A percentile compares a stretch with the other conserved stretches of the same genome.
Evolutionary conservation across 2,888 invertebrate genomes (phyloP).

Genomic region (Caenorhabditis plicata): DNA sequence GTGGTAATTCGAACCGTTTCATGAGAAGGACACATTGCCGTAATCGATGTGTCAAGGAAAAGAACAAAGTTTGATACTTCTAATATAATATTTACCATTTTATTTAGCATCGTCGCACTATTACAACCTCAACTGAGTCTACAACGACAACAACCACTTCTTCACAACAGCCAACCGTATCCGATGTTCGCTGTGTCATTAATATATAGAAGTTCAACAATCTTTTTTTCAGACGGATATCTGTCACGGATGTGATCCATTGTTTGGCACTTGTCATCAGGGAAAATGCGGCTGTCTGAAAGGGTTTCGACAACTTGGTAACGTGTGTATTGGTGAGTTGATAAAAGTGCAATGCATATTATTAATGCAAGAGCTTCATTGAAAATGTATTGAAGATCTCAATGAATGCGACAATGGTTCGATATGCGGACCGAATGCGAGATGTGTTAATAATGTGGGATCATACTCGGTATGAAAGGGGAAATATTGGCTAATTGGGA

Average conservation of each 20-base stretch:
- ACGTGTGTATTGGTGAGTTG: conserved; percentile 53
- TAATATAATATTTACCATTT: neutral
- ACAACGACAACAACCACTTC: conserved; percentile 11
- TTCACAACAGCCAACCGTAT: neutral
- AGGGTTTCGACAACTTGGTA: conserved; percentile 52
- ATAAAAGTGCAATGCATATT: neutral
- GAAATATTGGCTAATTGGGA: neutral
- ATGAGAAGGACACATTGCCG: conserved; percentile 47
- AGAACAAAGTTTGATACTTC: conserved; percentile 4
- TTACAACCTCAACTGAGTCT: conserved; percentile 8
- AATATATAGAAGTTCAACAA: too few relatives aligned
- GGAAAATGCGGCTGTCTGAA: conserved; percentile 55
- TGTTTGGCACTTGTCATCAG: conserved; percentile 51
- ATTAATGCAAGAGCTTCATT: too few relatives aligned
- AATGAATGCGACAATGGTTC: conserved; percentile 80
- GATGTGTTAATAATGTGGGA: conserved; percentile 86
- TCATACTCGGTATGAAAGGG: conserved; percentile 7
- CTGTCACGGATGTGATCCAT: conserved; percentile 44
- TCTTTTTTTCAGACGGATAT: conserved; percentile 11
- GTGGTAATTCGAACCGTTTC: conserved; percentile 52
- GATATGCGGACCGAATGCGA: conserved; percentile 77
- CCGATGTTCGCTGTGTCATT: too few relatives aligned
- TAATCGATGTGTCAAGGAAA: conserved; percentile 37
- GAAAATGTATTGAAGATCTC: conserved; percentile 72
- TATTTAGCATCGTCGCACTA: neutral